phyloP scores from a whole-genome alignment of 2,797 vertebrate species.

The Sebastes matsubarae region DNA sequence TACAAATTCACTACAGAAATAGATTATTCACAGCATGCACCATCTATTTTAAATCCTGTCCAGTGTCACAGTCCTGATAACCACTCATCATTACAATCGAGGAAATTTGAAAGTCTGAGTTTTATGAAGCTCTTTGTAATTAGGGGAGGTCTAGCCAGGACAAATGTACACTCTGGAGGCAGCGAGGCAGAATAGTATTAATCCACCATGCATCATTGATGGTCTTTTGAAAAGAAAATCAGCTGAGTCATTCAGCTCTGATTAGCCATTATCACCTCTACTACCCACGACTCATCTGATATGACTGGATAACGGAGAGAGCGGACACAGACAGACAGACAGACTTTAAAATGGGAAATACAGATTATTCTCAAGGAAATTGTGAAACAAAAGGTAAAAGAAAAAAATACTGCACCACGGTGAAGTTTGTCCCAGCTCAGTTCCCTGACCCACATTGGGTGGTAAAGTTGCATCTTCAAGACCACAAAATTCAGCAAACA shows the following conservation, averaged over 20 bases:
- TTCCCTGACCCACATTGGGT: conserved; percentile 49
- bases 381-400: conserved; percentile 1
- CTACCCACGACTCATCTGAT: conserved; percentile 56
- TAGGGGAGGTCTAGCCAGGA: conserved; percentile 57
- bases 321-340: background rate
- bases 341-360: conserved; percentile 30
- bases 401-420: background rate
- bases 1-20: conserved; percentile 39
- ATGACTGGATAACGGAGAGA: conserved; percentile 26
- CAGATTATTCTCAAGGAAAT: conserved; percentile 14
- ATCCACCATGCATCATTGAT: conserved; percentile 65
- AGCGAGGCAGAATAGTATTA: conserved; percentile 54
- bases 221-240: conserved; percentile 65
- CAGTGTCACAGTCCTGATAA: conserved; percentile 47
- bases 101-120: conserved; percentile 44
- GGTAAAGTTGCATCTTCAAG: conserved; percentile 37
- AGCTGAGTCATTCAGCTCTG: conserved; percentile 61
- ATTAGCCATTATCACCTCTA: conserved; percentile 65
- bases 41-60: conserved; percentile 46
- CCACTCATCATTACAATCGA: conserved; percentile 51
- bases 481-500: conserved; percentile 15
- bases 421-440: conserved; percentile 13
- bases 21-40: conserved; percentile 38
- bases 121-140: conserved; percentile 63
- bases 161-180: conserved; percentile 57